Base-by-base conservation (phyloP, 2,888 invertebrate species). In the Oconnorella tubifera region DNA sequence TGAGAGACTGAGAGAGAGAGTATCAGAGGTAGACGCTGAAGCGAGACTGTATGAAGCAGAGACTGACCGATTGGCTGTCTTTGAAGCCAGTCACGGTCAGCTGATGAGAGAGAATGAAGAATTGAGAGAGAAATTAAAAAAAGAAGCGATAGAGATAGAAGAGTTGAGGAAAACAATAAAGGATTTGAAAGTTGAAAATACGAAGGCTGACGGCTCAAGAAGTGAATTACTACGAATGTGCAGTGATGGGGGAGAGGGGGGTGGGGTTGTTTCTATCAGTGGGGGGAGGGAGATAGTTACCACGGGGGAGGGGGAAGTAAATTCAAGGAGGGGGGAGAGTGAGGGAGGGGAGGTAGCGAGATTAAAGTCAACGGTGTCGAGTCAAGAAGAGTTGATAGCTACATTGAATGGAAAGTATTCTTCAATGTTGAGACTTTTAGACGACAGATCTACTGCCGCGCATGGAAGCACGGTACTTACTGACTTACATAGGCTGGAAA, bases 351-450 rank as follows among this genome's bases (percentile, higher is more conserved):
- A 51, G 33, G 19, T 56, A 14, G 50, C 28, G 14, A 53, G n/a
- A 28, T 64, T 79, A 19, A 71, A 72, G 62, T 68, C 62, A 19
- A 71, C 74, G 19, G 64, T 79, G 3, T 62, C 65, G 29, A 75
- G 77, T 61, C 79, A 79, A 67, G 80, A 80, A 64, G 66, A 70
- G 31, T 73, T 78, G 25, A 77, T 80, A 28, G 59, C 68, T 19
- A 77, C 79, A 48, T 66, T 80, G 50, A 77, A 78, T 65, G 73
- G 66, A 57, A 79, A 75, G 62, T 80, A 79, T 68, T 57, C 74
- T 1, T 75, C 76, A 3, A 62, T 80, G 31, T 65, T 80, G 27
- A 75, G 75, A 62, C 74, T 80, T 72, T 67, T 80, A 48, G 78
- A 80, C 56, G 73, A 75, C 19, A 74, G 74, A 48, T 74, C 75